Base-by-base conservation (phyloP, 2,888 invertebrate species). In the Calliphora vomitoria region DNA sequence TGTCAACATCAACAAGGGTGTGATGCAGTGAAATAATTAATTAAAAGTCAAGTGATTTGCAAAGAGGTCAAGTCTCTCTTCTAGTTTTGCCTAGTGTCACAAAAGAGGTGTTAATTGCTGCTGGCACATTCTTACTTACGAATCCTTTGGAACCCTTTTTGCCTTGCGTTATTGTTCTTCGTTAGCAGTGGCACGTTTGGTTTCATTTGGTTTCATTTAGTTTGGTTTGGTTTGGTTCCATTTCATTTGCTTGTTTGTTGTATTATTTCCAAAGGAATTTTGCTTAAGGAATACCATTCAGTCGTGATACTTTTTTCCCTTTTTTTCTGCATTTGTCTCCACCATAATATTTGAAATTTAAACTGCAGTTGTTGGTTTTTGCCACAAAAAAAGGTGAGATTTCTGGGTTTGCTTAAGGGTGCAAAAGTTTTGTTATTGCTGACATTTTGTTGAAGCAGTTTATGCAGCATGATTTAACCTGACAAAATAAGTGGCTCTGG, bases 101-200 rank as follows among this genome's bases (percentile, higher is more conserved):
- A 82, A 85, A 87, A 87, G 85, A 85, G 85, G 87, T 87, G 87
- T 87, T 87, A 87, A 87, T 87, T 87, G 87, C 84, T 82, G 68
- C 31, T 82, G 78, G 84, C 87, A 84, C 58, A 87, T 87, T 72
- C 50, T 74, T 71, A 38, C 58, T 53, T 60, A 76, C 68, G 64
- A 76, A 76, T 85, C 71, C 58, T 78, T 69, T 86, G 38, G 35
- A 75, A 64, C 58, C n/a, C 55, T 58, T 75, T 85, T 76, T 31
- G n/a, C 58, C 35, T 72, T 60, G 53, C 71, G 25, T 62, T 47
- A n/a, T 47, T 71, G 55, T 79, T 66, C 35, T 47, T 44, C 55
- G 31, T 64, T 74, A 20, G 41, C 55, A 62, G 64, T 83, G 69
- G 64, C 80, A 80, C 74, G 68, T 79, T 80, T 86, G 86, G 53